phyloP scores from a whole-genome alignment of 2,888 invertebrate species.

The Cheilosia impressa region DNA sequence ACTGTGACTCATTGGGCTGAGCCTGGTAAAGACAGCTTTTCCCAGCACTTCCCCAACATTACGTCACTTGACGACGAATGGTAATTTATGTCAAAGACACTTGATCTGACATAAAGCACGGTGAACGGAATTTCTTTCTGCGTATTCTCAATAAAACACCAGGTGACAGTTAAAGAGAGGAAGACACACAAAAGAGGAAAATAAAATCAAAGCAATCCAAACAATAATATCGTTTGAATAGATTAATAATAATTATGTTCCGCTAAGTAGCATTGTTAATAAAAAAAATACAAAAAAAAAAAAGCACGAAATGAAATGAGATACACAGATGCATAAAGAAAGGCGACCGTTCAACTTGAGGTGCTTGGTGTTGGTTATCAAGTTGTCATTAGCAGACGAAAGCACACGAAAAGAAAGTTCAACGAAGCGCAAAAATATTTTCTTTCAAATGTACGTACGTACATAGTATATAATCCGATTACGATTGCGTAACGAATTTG shows the following conservation, averaged over 20 bases:
- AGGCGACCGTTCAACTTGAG: conserved; percentile 51
- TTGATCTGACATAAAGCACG: conserved; percentile 33
- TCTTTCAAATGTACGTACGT: background rate
- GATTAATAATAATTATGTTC: conserved; percentile 32
- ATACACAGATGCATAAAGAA: conserved; percentile 13
- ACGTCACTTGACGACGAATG: conserved; percentile 31
- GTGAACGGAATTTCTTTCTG: conserved; percentile 11
- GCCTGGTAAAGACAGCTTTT: background rate
- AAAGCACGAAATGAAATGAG: conserved; percentile 9
- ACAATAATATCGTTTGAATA: conserved; percentile 35
- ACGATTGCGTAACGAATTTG: conserved; percentile 10
- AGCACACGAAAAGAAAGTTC: conserved; percentile 51
- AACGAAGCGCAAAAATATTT: conserved; percentile 2
- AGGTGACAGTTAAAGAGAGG: background rate
- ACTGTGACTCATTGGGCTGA: conserved; percentile 6
- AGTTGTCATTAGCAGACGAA: conserved; percentile 36
- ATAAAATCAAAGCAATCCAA: background rate
- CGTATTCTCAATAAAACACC: background rate
- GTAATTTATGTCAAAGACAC: conserved; percentile 17
- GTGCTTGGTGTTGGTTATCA: conserved; percentile 36
- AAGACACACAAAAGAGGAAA: background rate
- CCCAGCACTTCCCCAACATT: conserved; percentile 20
- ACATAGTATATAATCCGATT: background rate
- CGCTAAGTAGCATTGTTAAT: conserved; percentile 27
- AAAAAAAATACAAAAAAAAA: conserved; percentile 13